Base-by-base conservation (phyloP, 2,888 invertebrate genomes). In the Polietes domitor region DNA sequence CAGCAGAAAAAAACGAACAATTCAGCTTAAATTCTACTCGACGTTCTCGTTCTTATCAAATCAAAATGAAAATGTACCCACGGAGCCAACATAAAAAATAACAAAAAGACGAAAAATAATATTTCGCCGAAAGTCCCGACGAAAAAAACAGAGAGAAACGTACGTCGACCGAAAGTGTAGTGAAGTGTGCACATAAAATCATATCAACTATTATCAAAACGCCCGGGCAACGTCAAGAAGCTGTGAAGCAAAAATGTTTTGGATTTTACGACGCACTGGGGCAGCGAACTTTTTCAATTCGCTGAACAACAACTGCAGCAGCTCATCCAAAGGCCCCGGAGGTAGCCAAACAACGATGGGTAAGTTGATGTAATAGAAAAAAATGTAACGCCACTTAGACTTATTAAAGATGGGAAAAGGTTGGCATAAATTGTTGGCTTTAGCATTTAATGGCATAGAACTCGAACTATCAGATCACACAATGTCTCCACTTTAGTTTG, bases 221-320 rank as follows among this genome's bases (percentile, higher is more conserved):
- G 61, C 43, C 53, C 58, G 50, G 21, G 9, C 28, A 71, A 21
- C 41, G 26, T 28, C 15, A 70, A 74, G 76, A 1, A 80, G 77
- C 47, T 65, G n/a, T 47, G 47, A 47, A 37, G 24, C 41, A 55
- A 85, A 88, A 81, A 90, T 90, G 90, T 90, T 90, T 88, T 90
- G 90, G 90, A 90, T 90, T 85, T 85, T 90, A 83, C 87, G 90
- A 83, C 87, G 89, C 68, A 90, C 90, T 79, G 90, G 90, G 84
- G 90, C 90, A 80, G 90, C 87, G 82, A 91, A 89, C 87, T 89
- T 89, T 85, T 90, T 90, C 88, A 91, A 89, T 88, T 90, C 88
- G 78, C 86, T 89, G 77, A 88, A 89, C 87, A 88, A 89, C 86
- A 90, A 91, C 87, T 89, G 89, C 88, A 87, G 87, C 82, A 87